Base-by-base conservation (phyloP, 1,140 invertebrate genomes). In the Periplaneta americana region DNA sequence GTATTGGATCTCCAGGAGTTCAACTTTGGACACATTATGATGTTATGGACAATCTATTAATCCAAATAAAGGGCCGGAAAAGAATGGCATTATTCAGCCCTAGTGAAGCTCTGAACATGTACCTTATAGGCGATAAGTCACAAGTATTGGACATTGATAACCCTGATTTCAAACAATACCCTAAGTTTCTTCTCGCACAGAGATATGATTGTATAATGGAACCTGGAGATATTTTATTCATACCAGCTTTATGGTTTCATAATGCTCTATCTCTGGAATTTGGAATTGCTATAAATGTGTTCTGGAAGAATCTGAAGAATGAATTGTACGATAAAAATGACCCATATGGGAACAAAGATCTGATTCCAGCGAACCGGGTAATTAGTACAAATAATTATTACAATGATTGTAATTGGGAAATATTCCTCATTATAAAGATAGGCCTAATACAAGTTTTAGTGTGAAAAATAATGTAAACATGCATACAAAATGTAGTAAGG, bases 11-110 rank as follows among this genome's bases (percentile, higher is more conserved):
- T 2, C 83, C 86, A 76, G 85, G 86, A 33, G 83, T 91, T 31
- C 89, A 91, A 82, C 83, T 93, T 31, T 93, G 92, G 92, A 92
- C 91, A 36, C 92, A 93, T 86, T 92, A 92, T 88, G 92, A 93
- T 88, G 89, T 92, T 11, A 91, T 92, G 89, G 91, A 93, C 85
- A 93, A 93, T 84, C 84, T 92, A 15, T 84, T 92, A 32, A 89
- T 92, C 77, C 91, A 92, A 86, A 85, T 93, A 22, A 74, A 83
- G 78, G 92, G 92, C 1, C 84, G 83, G 18, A 93, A 93, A 85
- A 81, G 88, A 82, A 88, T 91, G 66, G 87, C 91, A 31, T 84
- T 93, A 2, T 93, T 90, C 84, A 87, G 87, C 79, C 92, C 92
- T 36, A 84, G 82, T 34, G 91, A 92, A 87, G 88, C 88, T 10